Evolutionary conservation across 2,888 invertebrate species (phyloP), one percentile per base, ranked within the genome.

Genomic region (Drosophila algonquin): DNA sequence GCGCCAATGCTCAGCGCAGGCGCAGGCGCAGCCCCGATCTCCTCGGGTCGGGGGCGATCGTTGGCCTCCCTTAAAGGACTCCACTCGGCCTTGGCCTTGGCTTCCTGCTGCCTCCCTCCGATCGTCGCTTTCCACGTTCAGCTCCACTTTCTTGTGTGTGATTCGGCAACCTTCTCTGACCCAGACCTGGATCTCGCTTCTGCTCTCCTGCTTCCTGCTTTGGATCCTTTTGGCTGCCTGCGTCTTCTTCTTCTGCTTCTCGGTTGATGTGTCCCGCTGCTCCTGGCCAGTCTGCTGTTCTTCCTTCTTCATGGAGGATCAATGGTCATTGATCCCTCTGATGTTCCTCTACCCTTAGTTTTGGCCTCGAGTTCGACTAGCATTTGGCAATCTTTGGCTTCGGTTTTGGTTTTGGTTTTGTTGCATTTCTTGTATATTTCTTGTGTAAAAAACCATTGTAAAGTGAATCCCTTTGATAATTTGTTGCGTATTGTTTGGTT

Each of bases 1-100:
- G 87, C 85, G 90, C 89, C 90, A 90, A 90, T 89, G 78, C 79
- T 81, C 76, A 59, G 51, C 55, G 46, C 40, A 40, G 40, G 40
- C 40, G 40, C 40, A 40, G 40, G 40, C 40, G 40, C 40, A 40
- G 14, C 40, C 40, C 14, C 40, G 40, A 40, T 40, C 40, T 40
- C 2, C 40, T 7, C 40, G 40, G 40, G 10, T 14, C 14, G 0
- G 4, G 5, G 14, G 14, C 6, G n/a, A n/a, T n/a, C n/a, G 7
- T n/a, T 40, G 5, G 14, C 6, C 40, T 14, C 14, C 40, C 0
- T 5, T 14, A 24, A 5, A 24, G 24, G 24, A 5, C 40, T 14
- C 14, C 40, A 40, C 40, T 40, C 4, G 24, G 24, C 24, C 24
- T 24, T 24, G 24, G 24, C 12, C 14, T 14, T 0, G 2, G 5